Percentiles rank a stretch among this genome's conserved stretches.
These are phyloP conservation scores for Semnornis frantzii DNA, from an alignment of 2,113 vertebrate species.

Conservation along the genomic window DNA sequence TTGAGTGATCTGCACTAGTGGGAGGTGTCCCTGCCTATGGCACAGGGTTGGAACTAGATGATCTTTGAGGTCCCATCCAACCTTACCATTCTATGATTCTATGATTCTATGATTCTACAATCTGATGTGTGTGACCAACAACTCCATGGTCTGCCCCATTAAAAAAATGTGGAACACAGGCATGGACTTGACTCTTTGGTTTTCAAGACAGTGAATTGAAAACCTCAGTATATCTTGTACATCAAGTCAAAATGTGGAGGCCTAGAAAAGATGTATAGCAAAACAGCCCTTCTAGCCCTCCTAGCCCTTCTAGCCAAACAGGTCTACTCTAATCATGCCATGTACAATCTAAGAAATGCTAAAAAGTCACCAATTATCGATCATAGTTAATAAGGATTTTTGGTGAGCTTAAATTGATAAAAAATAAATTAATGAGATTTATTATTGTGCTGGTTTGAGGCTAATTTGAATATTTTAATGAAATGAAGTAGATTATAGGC, in stretches of 20 bases:
- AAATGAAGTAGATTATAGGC: too few relatives aligned
- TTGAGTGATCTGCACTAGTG: too few relatives aligned
- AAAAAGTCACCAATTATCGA: slow-evolving; percentile 40
- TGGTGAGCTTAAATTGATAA: not conserved
- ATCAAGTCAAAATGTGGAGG: not conserved
- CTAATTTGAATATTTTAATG: too few relatives aligned
- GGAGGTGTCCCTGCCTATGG: too few relatives aligned
- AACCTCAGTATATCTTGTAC: not conserved
- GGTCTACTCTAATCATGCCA: too few relatives aligned
- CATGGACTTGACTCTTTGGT: not conserved
- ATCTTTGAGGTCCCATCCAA: too few relatives aligned
- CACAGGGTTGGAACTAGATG: too few relatives aligned
- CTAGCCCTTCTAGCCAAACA: too few relatives aligned
- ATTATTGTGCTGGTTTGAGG: not conserved
- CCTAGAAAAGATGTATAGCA: not conserved
- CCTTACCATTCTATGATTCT: too few relatives aligned
- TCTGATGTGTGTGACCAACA: not conserved
- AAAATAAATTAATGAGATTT: slow-evolving; percentile 5
- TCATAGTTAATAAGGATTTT: slow-evolving; percentile 23
- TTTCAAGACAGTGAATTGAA: not conserved
- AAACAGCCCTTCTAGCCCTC: too few relatives aligned
- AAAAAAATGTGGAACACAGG: not conserved
- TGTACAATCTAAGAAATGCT: not conserved
- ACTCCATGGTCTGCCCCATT: not conserved
- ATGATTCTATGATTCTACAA: too few relatives aligned